phyloP scores from a whole-genome alignment of 2,888 invertebrate species.

The Calephelis perditalis region DNA sequence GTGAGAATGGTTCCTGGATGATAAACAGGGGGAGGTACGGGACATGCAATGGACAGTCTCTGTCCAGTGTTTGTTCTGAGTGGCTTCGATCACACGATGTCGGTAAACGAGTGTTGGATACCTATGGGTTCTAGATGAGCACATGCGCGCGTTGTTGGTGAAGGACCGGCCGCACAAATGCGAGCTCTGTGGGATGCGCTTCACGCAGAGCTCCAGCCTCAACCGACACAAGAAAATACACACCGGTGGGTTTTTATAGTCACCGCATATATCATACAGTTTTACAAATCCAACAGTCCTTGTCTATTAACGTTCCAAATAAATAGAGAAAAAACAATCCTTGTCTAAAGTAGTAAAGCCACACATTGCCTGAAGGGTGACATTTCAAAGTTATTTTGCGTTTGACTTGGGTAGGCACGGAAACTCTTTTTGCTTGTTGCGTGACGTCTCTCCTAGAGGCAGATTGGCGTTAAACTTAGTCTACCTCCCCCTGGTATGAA shows the following conservation, averaged over 20 bases:
- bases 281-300: too few species aligned
- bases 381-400: not conserved
- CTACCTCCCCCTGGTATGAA: constrained; percentile 75
- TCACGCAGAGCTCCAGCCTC: constrained; percentile 84
- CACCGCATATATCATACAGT: constrained; percentile 39
- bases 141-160: constrained; percentile 74
- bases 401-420: constrained; percentile 80
- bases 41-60: constrained; percentile 47
- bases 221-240: constrained; percentile 85
- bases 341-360: too few species aligned
- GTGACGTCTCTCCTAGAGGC: constrained; percentile 60
- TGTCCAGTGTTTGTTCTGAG: constrained; percentile 51
- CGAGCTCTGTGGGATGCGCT: constrained; percentile 83
- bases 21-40: constrained; percentile 74
- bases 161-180: constrained; percentile 82
- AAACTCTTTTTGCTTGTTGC: constrained; percentile 68
- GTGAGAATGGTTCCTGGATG: constrained; percentile 67
- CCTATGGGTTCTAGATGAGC: constrained; percentile 70
- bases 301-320: not conserved
- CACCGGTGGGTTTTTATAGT: constrained; percentile 71
- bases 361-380: not conserved
- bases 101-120: constrained; percentile 47
- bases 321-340: too few species aligned
- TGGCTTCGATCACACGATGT: constrained; percentile 35
- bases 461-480: constrained; percentile 54